A percentile compares a stretch with the other conserved stretches of the same genome.
Conservation (phyloP, 35 echinoderm and acorn worm genomes). For the Diadema setosum region DNA sequence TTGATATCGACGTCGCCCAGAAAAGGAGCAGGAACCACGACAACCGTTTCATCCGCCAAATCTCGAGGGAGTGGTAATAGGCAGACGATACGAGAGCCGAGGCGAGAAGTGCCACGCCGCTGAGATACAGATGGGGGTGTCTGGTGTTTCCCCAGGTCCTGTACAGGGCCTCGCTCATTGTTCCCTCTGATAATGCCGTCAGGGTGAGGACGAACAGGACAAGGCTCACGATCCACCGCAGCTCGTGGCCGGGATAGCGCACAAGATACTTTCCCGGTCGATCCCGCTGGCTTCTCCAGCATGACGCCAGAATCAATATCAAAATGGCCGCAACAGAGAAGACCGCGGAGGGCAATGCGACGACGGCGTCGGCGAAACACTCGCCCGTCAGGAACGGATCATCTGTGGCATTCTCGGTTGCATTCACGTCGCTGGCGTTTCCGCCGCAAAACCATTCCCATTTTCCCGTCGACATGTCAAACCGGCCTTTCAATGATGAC, state of each 20-base stretch:
- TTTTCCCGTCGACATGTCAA: too few relatives aligned
- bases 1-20: slow-evolving; percentile 38
- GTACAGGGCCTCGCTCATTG: slow-evolving; percentile 29
- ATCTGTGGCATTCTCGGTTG: background rate
- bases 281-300: background rate
- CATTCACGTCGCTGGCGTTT: background rate
- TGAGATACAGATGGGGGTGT: slow-evolving; percentile 68
- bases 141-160: slow-evolving; percentile 1
- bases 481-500: too few relatives aligned
- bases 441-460: slow-evolving; percentile 63
- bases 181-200: slow-evolving; percentile 22
- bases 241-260: slow-evolving; percentile 24
- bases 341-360: background rate
- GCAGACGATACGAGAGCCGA: slow-evolving; percentile 42
- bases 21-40: slow-evolving; percentile 58
- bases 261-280: background rate
- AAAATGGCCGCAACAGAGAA: background rate
- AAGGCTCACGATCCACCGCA: slow-evolving; percentile 33
- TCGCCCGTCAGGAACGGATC: too few relatives aligned
- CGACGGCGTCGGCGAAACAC: background rate
- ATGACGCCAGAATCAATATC: background rate
- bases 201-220: background rate
- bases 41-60: slow-evolving; percentile 47
- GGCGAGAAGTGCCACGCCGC: slow-evolving; percentile 7
- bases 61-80: slow-evolving; percentile 78